These are phyloP conservation scores for Python bivittatus DNA, from an alignment of 2,113 vertebrate species.

Conservation along the genomic window DNA sequence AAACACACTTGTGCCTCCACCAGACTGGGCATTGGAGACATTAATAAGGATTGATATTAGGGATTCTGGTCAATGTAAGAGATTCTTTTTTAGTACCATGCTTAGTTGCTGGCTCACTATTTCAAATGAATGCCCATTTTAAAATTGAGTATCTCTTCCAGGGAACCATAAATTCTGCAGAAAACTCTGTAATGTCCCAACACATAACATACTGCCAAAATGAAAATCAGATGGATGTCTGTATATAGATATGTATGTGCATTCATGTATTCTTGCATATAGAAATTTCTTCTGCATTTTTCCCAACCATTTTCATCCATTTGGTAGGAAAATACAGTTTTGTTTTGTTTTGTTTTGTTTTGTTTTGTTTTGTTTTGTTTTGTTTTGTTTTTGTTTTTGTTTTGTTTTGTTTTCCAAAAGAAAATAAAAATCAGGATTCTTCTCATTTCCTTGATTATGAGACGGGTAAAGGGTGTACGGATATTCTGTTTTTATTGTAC, in stretches of 20 bases:
- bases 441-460: too few relatives aligned
- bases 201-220: neutral
- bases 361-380: too few relatives aligned
- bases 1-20: slow-evolving; percentile 54
- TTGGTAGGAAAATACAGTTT: too few relatives aligned
- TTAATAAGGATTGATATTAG: slow-evolving; percentile 41
- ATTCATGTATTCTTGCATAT: neutral
- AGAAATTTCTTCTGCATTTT: too few relatives aligned
- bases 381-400: too few relatives aligned
- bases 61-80: slow-evolving; percentile 37
- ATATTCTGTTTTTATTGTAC: too few relatives aligned
- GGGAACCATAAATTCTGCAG: neutral
- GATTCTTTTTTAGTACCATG: neutral
- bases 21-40: slow-evolving; percentile 21
- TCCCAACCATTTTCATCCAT: too few relatives aligned
- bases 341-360: too few relatives aligned
- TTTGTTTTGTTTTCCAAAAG: too few relatives aligned
- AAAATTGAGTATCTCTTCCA: neutral
- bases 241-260: neutral
- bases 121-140: slow-evolving; percentile 18
- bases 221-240: neutral
- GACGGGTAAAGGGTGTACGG: too few relatives aligned
- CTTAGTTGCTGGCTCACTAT: neutral
- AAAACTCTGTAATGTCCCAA: neutral
- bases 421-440: too few relatives aligned